Base-by-base conservation (phyloP, 2,113 vertebrate genomes). In the Pygoscelis adeliae region DNA sequence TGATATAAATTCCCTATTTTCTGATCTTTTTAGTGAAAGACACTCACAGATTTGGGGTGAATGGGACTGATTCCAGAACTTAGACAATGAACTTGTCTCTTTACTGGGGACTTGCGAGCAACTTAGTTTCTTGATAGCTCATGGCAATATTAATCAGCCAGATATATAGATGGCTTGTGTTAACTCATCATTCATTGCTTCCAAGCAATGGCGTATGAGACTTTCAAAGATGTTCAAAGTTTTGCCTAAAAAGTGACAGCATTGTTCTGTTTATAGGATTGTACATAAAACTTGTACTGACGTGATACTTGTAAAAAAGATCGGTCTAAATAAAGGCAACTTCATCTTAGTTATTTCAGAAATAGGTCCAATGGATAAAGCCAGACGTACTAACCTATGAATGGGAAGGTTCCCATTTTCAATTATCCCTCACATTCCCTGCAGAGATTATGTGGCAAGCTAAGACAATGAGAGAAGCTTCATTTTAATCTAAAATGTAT, bases 361-460 rank as follows among this genome's bases (percentile, higher is more conserved):
- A 55, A 15, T 20, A 12, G 1, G 13, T 5, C 34, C 15, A 5
- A n/a, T 12, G n/a, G 40, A 6, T 59, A 32, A 49, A 89, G 27
- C n/a, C 56, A 19, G 38, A 10, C 0, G 0, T 9, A 4, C 20
- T 21, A 27, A 42, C 20, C 49, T 23, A 0, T 32, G 53, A 27
- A 14, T 4, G 15, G 34, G 38, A 42, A 71, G 65, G 36, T 52
- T 66, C 55, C 53, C 11, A 3, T 26, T 81, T 80, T 36, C 29
- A 40, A 1, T 69, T n/a, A 23, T 27, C 49, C 25, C 22, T 67
- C 49, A 5, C 17, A 3, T 65, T 32, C 21, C 56, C 58, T 29
- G 44, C 76, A 77, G 77, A 34, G 34, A 6, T 34, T 52, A 42
- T 40, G 18, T 52, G 34, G 38, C 61, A 73, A 80, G 29, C 47